A percentile compares a stretch with the other conserved stretches of the same genome.
Evolutionary conservation across 2,113 vertebrate genomes (phyloP).

Genomic region (Tonatia bakeri): DNA sequence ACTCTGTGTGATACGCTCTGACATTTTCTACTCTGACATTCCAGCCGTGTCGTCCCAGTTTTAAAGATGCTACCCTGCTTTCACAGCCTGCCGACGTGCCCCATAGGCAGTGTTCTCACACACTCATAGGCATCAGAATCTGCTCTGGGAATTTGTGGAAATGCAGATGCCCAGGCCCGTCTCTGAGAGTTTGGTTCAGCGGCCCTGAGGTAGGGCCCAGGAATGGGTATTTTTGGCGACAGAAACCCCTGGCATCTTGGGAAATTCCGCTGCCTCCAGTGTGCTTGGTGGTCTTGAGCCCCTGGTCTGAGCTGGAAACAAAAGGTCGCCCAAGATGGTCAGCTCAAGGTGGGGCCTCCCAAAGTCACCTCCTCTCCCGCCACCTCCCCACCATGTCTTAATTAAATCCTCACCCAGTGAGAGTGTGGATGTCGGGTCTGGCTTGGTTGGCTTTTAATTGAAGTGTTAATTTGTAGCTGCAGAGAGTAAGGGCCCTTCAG

Average conservation of each 20-base stretch:
- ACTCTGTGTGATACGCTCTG: not conserved
- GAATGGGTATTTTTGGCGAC: not conserved
- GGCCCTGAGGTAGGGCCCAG: not conserved
- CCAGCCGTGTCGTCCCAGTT: not conserved
- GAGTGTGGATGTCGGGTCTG: slow-evolving; percentile 40
- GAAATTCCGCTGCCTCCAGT: not conserved
- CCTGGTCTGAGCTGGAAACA: not conserved
- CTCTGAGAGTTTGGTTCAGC: not conserved
- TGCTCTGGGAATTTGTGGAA: not conserved
- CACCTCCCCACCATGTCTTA: not conserved
- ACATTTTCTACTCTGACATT: not conserved
- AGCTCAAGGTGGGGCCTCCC: slow-evolving; percentile 23
- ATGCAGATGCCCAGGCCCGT: not conserved
- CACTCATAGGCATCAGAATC: no score
- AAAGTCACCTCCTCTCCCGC: not conserved
- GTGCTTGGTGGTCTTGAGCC: not conserved
- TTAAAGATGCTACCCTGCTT: not conserved
- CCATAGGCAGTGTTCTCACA: not conserved
- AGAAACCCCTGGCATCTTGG: not conserved
- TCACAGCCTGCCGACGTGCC: not conserved
- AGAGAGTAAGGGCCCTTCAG: not conserved
- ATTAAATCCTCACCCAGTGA: slow-evolving; percentile 47
- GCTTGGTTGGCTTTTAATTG: slow-evolving; percentile 63
- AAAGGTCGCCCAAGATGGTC: not conserved
- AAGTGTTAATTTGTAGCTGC: slow-evolving; percentile 65